Base-by-base conservation (phyloP, 2,113 vertebrate species). In the Hemiscyllium ocellatum region DNA sequence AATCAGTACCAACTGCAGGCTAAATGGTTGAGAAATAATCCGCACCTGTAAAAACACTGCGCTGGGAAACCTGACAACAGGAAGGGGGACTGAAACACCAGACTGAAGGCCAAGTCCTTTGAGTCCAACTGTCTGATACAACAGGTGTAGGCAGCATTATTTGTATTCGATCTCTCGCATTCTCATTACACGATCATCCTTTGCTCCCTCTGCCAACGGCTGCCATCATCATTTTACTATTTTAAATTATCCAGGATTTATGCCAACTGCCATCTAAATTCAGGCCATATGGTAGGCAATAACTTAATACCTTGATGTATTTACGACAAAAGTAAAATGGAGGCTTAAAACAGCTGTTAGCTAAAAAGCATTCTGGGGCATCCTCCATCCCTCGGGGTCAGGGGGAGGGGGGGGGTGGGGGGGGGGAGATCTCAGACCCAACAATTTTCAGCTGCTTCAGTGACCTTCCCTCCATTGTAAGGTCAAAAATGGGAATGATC, bases 11-110 rank as follows among this genome's bases (percentile, higher is more conserved):
- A n/a, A 37, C 65, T 37, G 61, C 61, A 93, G 66, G n/a, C 65
- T 37, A 68, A 93, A 93, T 66, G 3, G 61, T 93, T 37, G 89
- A 93, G 89, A 37, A 93, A 93, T n/a, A 93, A 68, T 37, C 33
- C 33, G 66, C 89, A 93, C 89, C 89, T 68, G 89, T n/a, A 83
- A 83, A 83, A 47, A 83, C 12, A 29, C 89, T 66, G 56, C 5
- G 65, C 4, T 61, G 56, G 89, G 61, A 65, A 93, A 91, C 15
- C 61, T 93, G 20, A 66, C 20, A 17, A 19, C 5, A 47, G n/a
- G n/a, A 66, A 93, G 89, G 29, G 33, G 20, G 33, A 93, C 22
- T 93, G 89, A 68, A 33, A 68, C 15, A 93, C 17, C 19, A 22
- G 61, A 66, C 56, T 93, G 66, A 68, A 93, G 65, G 33, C 33